These are phyloP conservation scores for Galaxea fascicularis DNA, from an alignment of 92 coral and sea anemone species.

Conservation along the genomic window DNA sequence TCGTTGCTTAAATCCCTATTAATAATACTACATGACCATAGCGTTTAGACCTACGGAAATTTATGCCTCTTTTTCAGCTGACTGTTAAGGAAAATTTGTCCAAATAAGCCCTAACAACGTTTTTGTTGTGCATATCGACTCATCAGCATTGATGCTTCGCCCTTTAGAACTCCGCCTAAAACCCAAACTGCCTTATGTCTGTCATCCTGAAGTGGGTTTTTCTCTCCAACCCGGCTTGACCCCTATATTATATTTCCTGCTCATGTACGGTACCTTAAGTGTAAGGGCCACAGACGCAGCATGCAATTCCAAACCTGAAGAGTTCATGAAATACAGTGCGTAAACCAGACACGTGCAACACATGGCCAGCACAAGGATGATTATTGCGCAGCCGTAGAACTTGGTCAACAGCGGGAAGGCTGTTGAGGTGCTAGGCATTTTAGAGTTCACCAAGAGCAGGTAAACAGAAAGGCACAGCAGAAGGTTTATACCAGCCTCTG, in stretches of 20 bases:
- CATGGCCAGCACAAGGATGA: slow-evolving; percentile 82
- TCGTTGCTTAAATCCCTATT: too few species aligned
- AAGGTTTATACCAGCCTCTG: slow-evolving; percentile 96
- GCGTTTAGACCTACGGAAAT: too few species aligned
- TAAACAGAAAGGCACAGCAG: slow-evolving; percentile 91
- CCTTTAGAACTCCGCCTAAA: too few species aligned
- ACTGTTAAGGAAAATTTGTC: too few species aligned
- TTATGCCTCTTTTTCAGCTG: too few species aligned
- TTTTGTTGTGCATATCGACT: too few species aligned
- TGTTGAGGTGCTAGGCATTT: slow-evolving; percentile 91
- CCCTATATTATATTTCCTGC: background rate
- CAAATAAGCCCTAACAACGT: too few species aligned
- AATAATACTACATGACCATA: too few species aligned
- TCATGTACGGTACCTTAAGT: slow-evolving; percentile 60
- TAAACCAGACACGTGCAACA: slow-evolving; percentile 91
- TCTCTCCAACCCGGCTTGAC: background rate
- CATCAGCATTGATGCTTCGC: too few species aligned
- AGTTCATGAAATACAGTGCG: slow-evolving; percentile 89
- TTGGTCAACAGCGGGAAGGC: slow-evolving; percentile 91
- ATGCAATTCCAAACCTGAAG: slow-evolving; percentile 78
- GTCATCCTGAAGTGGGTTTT: background rate
- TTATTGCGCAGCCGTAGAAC: slow-evolving; percentile 93
- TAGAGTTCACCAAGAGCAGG: slow-evolving; percentile 85
- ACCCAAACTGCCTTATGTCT: too few species aligned
- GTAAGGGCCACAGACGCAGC: slow-evolving; percentile 47